phyloP scores from a whole-genome alignment of 1,140 invertebrate genomes.

The Pogonomyrmex californicus region DNA sequence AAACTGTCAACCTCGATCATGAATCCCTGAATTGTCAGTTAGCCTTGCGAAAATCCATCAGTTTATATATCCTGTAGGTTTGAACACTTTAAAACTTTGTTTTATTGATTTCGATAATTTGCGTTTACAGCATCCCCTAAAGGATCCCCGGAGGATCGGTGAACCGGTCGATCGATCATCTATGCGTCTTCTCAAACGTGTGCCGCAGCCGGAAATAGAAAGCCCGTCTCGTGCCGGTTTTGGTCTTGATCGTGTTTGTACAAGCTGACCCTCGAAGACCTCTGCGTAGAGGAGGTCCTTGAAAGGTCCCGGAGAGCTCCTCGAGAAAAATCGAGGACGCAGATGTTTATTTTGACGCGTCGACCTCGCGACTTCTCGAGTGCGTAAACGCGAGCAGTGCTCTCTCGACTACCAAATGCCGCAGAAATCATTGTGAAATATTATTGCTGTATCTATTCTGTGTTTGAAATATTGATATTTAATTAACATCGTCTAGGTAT shows the following conservation, averaged over 20 bases:
- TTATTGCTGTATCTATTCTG: neutral
- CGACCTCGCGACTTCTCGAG: constrained; percentile 69
- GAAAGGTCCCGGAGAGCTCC: constrained; percentile 70
- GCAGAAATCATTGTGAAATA: neutral
- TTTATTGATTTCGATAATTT: constrained; percentile 13
- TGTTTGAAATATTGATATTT: neutral
- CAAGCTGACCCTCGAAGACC: constrained; percentile 80
- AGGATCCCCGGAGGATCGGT: constrained; percentile 3
- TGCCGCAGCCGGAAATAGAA: constrained; percentile 75
- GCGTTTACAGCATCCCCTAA: neutral
- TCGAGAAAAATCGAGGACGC: constrained; percentile 76
- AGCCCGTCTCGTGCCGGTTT: constrained; percentile 65
- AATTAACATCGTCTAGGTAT: neutral
- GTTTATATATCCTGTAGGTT: no score
- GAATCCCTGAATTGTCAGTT: constrained; percentile 34
- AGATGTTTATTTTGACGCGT: constrained; percentile 83
- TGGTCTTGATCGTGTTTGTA: constrained; percentile 77
- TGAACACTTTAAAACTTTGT: neutral
- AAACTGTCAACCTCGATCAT: constrained; percentile 24
- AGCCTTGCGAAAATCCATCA: constrained; percentile 7
- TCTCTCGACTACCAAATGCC: neutral
- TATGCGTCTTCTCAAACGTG: constrained; percentile 68
- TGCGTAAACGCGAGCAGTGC: constrained; percentile 34
- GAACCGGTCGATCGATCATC: constrained; percentile 67
- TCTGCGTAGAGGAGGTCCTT: constrained; percentile 72